phyloP scores from a whole-genome alignment of 2,113 vertebrate species.

The Festucalex cinctus region DNA sequence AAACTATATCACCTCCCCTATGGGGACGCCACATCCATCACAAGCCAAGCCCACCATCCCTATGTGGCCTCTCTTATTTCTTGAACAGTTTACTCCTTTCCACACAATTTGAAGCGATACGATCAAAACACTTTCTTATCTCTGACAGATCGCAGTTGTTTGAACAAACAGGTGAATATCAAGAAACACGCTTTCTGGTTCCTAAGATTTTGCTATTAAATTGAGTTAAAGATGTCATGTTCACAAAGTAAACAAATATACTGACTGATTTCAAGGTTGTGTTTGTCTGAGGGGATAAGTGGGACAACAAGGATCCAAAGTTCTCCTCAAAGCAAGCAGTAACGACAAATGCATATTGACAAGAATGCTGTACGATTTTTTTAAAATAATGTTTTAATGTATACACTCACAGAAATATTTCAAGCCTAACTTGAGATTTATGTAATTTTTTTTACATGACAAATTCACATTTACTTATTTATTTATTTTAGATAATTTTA shows the following conservation, averaged over 20 bases:
- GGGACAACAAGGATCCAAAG: not conserved
- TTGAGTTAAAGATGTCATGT: not conserved
- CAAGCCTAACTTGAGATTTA: too few species aligned
- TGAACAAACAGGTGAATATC: not conserved
- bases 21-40: conserved; percentile 66
- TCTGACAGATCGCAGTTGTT: not conserved
- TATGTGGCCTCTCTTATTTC: conserved; percentile 10
- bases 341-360: conserved; percentile 68
- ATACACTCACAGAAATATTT: too few species aligned
- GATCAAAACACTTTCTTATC: conserved; percentile 27
- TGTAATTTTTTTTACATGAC: too few species aligned
- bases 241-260: not conserved
- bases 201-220: not conserved
- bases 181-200: not conserved
- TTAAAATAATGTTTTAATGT: too few species aligned
- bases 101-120: conserved; percentile 18
- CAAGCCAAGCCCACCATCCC: conserved; percentile 32
- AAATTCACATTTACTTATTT: too few species aligned
- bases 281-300: not conserved
- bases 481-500: too few species aligned
- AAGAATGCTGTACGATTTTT: too few species aligned
- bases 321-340: conserved; percentile 11
- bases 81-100: conserved; percentile 30
- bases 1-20: conserved; percentile 16
- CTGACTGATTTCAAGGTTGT: not conserved